Evolutionary conservation across 2,888 invertebrate genomes (phyloP).

Genomic region (Caenorhabditis sinica): DNA sequence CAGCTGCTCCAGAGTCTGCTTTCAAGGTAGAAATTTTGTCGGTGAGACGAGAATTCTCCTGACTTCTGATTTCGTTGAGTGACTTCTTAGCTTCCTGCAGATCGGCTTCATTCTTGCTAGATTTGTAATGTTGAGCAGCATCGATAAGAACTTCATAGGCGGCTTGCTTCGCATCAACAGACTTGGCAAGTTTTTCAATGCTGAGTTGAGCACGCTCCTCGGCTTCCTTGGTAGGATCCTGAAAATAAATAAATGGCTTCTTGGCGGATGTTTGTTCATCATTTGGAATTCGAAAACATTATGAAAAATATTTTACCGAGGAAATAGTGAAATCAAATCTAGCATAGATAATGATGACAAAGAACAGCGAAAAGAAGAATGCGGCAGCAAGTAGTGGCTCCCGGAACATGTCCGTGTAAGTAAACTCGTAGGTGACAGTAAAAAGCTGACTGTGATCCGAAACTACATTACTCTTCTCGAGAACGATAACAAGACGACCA

Average conservation of each 20-base stretch:
- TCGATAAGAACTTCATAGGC: slow-evolving; percentile 87
- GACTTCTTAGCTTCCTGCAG: slow-evolving; percentile 84
- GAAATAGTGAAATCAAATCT: slow-evolving; percentile 95
- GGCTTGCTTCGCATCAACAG: slow-evolving; percentile 87
- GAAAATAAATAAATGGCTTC: slow-evolving; percentile 34
- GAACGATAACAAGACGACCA: slow-evolving; percentile 93
- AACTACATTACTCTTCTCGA: slow-evolving; percentile 91
- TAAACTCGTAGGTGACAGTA: slow-evolving; percentile 90
- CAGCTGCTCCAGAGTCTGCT: slow-evolving; percentile 70
- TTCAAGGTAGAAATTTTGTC: slow-evolving; percentile 30
- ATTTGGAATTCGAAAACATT: not conserved
- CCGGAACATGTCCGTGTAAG: slow-evolving; percentile 91
- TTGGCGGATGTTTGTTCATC: not conserved
- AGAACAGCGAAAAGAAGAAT: slow-evolving; percentile 93
- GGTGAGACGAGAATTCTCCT: slow-evolving; percentile 86
- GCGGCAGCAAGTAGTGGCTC: slow-evolving; percentile 94
- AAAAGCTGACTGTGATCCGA: slow-evolving; percentile 98
- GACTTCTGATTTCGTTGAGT: slow-evolving; percentile 87
- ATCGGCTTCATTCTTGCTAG: slow-evolving; percentile 85
- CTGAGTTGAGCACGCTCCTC: slow-evolving; percentile 85
- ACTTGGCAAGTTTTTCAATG: slow-evolving; percentile 86
- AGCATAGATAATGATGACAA: slow-evolving; percentile 94
- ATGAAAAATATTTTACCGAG: slow-evolving; percentile 19
- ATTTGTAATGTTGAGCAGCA: slow-evolving; percentile 87
- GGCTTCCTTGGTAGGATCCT: slow-evolving; percentile 86